phyloP scores from a whole-genome alignment of 2,888 invertebrate genomes.

The Drosophila hawaiiensis region DNA sequence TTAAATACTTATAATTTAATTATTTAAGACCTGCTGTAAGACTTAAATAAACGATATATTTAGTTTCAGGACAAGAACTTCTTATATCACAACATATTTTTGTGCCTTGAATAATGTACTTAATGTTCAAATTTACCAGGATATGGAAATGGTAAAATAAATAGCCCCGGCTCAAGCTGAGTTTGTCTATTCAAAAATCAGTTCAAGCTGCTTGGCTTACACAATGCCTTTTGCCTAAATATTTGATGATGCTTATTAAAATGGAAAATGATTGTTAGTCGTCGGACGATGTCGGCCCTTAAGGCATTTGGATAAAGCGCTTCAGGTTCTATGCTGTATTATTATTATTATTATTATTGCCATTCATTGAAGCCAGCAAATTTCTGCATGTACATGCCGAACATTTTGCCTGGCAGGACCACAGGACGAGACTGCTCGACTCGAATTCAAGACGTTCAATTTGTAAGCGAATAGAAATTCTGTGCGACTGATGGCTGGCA shows the following conservation, averaged over 20 bases:
- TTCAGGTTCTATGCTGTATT: slow-evolving; percentile 17
- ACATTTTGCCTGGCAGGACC: slow-evolving; percentile 10
- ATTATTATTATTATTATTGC: slow-evolving; percentile 36
- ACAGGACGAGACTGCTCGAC: slow-evolving; percentile 20
- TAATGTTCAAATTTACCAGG: not conserved
- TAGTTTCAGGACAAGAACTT: not conserved
- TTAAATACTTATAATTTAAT: not conserved
- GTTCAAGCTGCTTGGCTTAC: slow-evolving; percentile 23
- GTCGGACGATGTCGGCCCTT: slow-evolving; percentile 30
- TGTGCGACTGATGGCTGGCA: slow-evolving; percentile 57
- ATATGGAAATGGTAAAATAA: not conserved
- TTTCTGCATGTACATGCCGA: slow-evolving; percentile 18
- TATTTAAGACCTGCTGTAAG: not conserved
- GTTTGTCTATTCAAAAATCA: slow-evolving; percentile 1
- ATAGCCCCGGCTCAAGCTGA: not conserved
- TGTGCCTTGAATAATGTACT: not conserved
- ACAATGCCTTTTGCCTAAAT: slow-evolving; percentile 29
- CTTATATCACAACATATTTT: not conserved
- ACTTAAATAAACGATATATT: not conserved
- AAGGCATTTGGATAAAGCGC: slow-evolving; percentile 10
- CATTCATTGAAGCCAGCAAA: slow-evolving; percentile 36
- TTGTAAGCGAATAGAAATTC: slow-evolving; percentile 37
- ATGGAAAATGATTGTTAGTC: slow-evolving; percentile 38
- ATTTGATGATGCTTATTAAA: slow-evolving; percentile 50
- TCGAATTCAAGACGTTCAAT: slow-evolving; percentile 32